Evolutionary conservation across 1,140 invertebrate species (phyloP), one percentile per base, ranked within the genome.

Genomic region (Brachionus calyciflorus): DNA sequence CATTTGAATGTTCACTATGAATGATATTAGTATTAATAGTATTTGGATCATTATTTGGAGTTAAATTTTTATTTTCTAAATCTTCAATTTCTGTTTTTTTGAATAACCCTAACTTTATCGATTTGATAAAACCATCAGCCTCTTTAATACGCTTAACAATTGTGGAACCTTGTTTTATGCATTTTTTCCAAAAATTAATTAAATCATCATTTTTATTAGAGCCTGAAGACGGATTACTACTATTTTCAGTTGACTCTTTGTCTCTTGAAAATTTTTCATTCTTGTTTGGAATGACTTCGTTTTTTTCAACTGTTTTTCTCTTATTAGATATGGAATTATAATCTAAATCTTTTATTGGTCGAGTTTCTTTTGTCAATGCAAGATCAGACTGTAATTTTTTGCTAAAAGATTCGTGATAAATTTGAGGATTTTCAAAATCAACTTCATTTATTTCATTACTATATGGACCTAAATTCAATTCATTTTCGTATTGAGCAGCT

Each of bases 341-440:
- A 9, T n/a, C 6, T 0, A 10, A 19, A 1, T 48, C 28, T 3
- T 28, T 24, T 9, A n/a, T 21, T 5, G 24, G 41, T 19, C 44
- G 21, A 19, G 19, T 53, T 14, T 73, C 44, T 24, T 51, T 51
- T n/a, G 7, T 53, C 14, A 51, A 30, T 1, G n/a, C 46, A 4
- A 55, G 26, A 37, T 73, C 69, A n/a, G 51, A 44, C 28, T 53
- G 69, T 17, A 73, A 19, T 14, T 55, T 65, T 65, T 65, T 65
- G 69, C 24, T 40, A 55, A 73, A 73, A 5, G 46, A 40, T 10
- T 73, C 69, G 28, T 73, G 69, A 21, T 51, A 73, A 10, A 37
- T 30, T 55, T 73, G 69, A 9, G 69, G 69, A 53, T 73, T 73
- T 21, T 73, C 69, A 73, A 37, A 73, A 46, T 73, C 69, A 0